Base-by-base conservation (phyloP, 2,113 vertebrate genomes). In the Pachyramphus minor region DNA sequence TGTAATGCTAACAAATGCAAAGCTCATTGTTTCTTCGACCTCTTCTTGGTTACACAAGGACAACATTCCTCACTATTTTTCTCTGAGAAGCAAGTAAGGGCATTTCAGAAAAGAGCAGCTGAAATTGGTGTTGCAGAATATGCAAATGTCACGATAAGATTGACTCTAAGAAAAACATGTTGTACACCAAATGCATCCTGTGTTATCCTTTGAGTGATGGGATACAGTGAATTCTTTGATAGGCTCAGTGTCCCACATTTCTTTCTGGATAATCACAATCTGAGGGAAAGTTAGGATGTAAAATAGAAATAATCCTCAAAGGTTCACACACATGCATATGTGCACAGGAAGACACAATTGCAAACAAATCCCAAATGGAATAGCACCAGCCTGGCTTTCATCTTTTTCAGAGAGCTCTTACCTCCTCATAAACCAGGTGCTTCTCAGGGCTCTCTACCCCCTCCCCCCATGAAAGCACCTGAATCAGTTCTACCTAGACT, bases 381-480 rank as follows among this genome's bases (percentile, higher is more conserved):
- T 11, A 87, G 28, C 24, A 44, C 25, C 27, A 42, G 22, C 17
- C 33, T 39, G 25, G 5, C 22, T 66, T 87, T 72, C 67, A 6
- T 12, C 56, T 83, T 64, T 88, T 84, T 20, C 71, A 35, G 17
- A 56, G 37, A 39, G 19, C 58, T 89, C 39, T 92, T 87, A 75
- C 22, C 28, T 49, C 22, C 45, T 67, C 62, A 75, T 56, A 89
- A 95, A 68, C 49, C 37, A 66, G 37, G 77, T n/a, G 35, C 20
- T 87, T 86, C 73, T 56, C 52, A 79, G 68, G 52, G 47, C 53
- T 75, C 50, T 94, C 63, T 11, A 4, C 14, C 21, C 27, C 44
- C 42, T 94, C 41, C n/a, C 41, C 56, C 18, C 63, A 89, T 69
- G 59, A 97, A 79, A 92, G 23, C 15, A 44, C 53, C 69, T 64